Evolutionary conservation across 2,113 vertebrate species (phyloP), one percentile per base, ranked within the genome.

Genomic region (Acanthochromis polyacanthus): DNA sequence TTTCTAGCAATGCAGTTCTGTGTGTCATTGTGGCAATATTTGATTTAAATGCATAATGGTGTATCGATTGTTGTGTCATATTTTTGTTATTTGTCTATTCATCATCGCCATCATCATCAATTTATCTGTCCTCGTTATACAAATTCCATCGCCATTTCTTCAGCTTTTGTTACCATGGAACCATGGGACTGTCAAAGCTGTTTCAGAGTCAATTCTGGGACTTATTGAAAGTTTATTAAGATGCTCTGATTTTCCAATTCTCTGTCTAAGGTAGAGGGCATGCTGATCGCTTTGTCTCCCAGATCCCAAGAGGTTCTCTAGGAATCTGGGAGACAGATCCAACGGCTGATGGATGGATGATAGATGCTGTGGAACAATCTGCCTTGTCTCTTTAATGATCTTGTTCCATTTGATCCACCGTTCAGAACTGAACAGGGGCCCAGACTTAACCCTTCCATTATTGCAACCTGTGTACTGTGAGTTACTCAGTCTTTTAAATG

Each of bases 341-440:
- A 89, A 78, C 8, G 43, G 32, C 38, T 59, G 76, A 81, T 58
- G 73, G 73, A 60, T 53, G 56, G 59, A 75, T 88, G 86, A 93
- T 71, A 73, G 89, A 80, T 89, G 88, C 61, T 71, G 80, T 30
- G 61, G 83, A 88, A 88, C 74, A 36, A 83, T 74, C 75, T 12
- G 19, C 53, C 59, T 86, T 17, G 69, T 84, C 77, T 72, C 72
- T 56, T 23, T 83, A 85, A 92, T 90, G 79, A 90, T 86, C 87
- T 82, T 65, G 60, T 83, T 87, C 58, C 60, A 65, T 81, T 78
- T 81, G 78, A 88, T 71, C 62, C 40, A 10, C 71, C 28, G n/a
- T 46, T 36, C 3, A 4, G 65, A 82, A 85, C 75, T 32, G 23
- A 61, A 45, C 0, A 3, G 51, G 22, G 15, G 38, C 32, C 32